phyloP scores from a whole-genome alignment of 1,140 invertebrate species.

The Hyposmocoma kahamanoa region DNA sequence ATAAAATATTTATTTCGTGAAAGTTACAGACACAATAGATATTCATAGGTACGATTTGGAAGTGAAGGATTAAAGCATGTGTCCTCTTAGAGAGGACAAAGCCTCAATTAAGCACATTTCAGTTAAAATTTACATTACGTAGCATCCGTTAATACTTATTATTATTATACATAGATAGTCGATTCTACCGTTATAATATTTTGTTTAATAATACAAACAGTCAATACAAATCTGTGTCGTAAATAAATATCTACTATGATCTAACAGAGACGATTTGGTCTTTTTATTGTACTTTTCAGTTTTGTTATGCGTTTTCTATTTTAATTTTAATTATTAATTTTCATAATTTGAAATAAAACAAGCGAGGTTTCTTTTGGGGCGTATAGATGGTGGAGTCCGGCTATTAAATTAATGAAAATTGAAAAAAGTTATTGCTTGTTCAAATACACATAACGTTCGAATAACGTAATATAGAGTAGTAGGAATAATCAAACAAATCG shows the following conservation, averaged over 20 bases:
- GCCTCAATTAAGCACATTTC: too few relatives aligned
- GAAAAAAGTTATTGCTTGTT: too few relatives aligned
- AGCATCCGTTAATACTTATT: constrained; percentile 17
- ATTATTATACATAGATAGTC: constrained; percentile 8
- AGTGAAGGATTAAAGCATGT: constrained; percentile 16
- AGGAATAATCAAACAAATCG: too few relatives aligned
- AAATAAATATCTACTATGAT: constrained; percentile 4
- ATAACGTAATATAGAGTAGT: too few relatives aligned
- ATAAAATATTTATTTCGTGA: constrained; percentile 16
- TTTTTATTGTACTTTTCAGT: constrained; percentile 58
- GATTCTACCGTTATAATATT: constrained; percentile 11
- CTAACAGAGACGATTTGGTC: constrained; percentile 33
- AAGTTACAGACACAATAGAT: constrained; percentile 26
- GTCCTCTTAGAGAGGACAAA: too few relatives aligned
- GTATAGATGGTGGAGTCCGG: too few relatives aligned
- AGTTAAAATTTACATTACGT: too few relatives aligned
- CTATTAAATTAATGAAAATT: too few relatives aligned
- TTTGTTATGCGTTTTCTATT: constrained; percentile 9
- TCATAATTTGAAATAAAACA: background rate
- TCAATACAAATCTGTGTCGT: constrained; percentile 5
- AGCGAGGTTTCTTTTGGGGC: too few relatives aligned
- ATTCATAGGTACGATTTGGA: constrained; percentile 8
- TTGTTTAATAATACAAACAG: constrained; percentile 10
- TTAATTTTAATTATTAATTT: too few relatives aligned
- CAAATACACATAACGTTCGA: too few relatives aligned